A percentile compares a stretch with the other conserved stretches of the same genome.
Evolutionary conservation across 2,113 vertebrate genomes (phyloP).

Genomic region (Corythoichthys haematopterus): DNA sequence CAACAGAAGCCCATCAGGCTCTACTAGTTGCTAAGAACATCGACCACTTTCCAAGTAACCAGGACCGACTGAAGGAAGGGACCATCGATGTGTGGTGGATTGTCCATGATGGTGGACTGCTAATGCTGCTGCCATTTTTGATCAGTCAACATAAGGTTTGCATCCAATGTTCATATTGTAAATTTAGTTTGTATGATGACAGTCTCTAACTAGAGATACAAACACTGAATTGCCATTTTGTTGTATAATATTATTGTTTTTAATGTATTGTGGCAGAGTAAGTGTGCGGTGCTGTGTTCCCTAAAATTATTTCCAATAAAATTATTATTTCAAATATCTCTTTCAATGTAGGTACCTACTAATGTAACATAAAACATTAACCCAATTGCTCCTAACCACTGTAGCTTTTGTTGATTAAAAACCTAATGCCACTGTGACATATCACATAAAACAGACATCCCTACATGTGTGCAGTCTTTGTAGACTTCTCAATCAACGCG

Average conservation of each 20-base stretch:
- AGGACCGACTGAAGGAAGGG: conserved; percentile 81
- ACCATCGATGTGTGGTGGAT: conserved; percentile 95
- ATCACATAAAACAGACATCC: too few species aligned
- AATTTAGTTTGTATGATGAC: neutral
- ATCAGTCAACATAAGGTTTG: conserved; percentile 90
- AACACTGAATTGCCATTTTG: neutral
- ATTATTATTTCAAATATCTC: too few species aligned
- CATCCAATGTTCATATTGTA: neutral
- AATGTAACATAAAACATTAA: too few species aligned
- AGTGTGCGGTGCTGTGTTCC: too few species aligned
- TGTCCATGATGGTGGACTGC: conserved; percentile 91
- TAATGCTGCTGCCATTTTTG: conserved; percentile 93
- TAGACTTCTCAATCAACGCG: too few species aligned
- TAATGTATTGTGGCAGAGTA: too few species aligned
- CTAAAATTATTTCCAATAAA: too few species aligned
- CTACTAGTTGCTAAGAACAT: conserved; percentile 92
- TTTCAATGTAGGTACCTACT: too few species aligned
- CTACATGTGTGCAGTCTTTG: too few species aligned
- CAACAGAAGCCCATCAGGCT: conserved; percentile 86
- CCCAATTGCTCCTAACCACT: too few species aligned
- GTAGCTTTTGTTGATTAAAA: too few species aligned
- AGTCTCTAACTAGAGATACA: neutral
- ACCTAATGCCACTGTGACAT: too few species aligned
- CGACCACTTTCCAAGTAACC: conserved; percentile 83
- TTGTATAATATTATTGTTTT: neutral